Conservation (phyloP, 2,888 invertebrate genomes). For the Hyppa rectilinea region DNA sequence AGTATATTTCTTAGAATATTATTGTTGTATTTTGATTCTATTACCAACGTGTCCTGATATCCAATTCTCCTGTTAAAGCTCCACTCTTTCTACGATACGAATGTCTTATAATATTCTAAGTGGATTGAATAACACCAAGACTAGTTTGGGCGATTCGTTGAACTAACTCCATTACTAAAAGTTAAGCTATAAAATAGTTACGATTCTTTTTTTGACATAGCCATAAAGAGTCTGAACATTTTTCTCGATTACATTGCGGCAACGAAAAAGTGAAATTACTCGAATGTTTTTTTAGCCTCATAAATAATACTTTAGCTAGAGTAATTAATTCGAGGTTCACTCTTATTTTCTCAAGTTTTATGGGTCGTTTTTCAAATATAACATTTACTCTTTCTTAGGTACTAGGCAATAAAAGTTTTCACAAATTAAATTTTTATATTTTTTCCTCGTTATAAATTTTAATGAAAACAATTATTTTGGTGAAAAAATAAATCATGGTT, state of each 20-base stretch:
- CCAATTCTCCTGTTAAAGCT: constrained; percentile 31
- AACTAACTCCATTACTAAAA: constrained; percentile 28
- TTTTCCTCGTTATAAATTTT: constrained; percentile 24
- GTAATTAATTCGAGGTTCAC: constrained; percentile 70
- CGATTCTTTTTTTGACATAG: constrained; percentile 10
- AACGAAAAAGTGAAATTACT: constrained; percentile 70
- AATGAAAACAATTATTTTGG: constrained; percentile 29
- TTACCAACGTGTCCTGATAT: constrained; percentile 62
- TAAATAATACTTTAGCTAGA: constrained; percentile 71
- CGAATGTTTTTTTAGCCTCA: constrained; percentile 60
- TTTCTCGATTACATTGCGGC: constrained; percentile 63
- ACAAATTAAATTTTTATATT: constrained; percentile 31
- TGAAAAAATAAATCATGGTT: constrained; percentile 17
- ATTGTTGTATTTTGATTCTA: constrained; percentile 48
- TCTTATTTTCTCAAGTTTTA: constrained; percentile 73
- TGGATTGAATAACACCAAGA: constrained; percentile 22
- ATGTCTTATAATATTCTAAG: constrained; percentile 17
- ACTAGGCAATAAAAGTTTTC: constrained; percentile 22
- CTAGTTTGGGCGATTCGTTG: constrained; percentile 2
- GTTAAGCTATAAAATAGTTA: constrained; percentile 1
- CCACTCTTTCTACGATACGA: constrained; percentile 32
- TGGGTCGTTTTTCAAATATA: constrained; percentile 36
- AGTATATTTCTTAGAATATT: too few species aligned
- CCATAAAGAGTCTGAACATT: constrained; percentile 38
- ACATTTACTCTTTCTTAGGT: too few species aligned